A percentile compares a stretch with the other conserved stretches of the same genome.
These are phyloP conservation scores for Mamestra brassicae DNA, from an alignment of 2,888 invertebrate species.

Conservation along the genomic window DNA sequence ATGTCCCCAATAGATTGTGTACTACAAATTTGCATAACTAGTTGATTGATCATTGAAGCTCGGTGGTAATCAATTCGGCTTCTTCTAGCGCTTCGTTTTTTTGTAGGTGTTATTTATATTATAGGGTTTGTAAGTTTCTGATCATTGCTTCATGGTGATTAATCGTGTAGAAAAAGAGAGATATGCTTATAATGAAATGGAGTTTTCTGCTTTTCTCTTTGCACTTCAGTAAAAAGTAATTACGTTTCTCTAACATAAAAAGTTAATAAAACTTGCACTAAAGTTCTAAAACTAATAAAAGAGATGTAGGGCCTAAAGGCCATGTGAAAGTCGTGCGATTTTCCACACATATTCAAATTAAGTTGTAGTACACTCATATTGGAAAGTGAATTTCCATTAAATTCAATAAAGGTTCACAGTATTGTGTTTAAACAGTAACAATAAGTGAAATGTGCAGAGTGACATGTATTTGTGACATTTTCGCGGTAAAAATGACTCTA, in stretches of 20 bases:
- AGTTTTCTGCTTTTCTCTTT: neutral
- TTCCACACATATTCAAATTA: conserved; percentile 41
- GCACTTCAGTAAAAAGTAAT: neutral
- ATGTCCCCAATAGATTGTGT: conserved; percentile 73
- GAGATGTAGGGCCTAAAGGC: neutral
- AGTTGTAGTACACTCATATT: conserved; percentile 26
- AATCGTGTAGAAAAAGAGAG: neutral
- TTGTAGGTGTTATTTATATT: neutral
- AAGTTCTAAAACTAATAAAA: neutral
- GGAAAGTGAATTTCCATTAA: conserved; percentile 57
- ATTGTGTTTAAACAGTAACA: conserved; percentile 53
- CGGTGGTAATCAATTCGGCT: conserved; percentile 37
- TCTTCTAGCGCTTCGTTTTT: conserved; percentile 15
- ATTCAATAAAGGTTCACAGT: conserved; percentile 42
- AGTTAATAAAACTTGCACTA: neutral
- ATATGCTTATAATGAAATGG: neutral
- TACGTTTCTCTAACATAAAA: conserved; percentile 7
- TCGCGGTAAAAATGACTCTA: conserved; percentile 47
- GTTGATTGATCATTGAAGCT: conserved; percentile 66
- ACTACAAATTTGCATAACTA: conserved; percentile 79
- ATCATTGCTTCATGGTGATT: neutral
- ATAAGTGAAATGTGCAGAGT: conserved; percentile 41
- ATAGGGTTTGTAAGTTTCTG: neutral
- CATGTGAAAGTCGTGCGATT: conserved; percentile 32
- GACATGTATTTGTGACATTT: conserved; percentile 45